phyloP scores from a whole-genome alignment of 2,888 invertebrate genomes.

The Ommatoiulus sabulosus region DNA sequence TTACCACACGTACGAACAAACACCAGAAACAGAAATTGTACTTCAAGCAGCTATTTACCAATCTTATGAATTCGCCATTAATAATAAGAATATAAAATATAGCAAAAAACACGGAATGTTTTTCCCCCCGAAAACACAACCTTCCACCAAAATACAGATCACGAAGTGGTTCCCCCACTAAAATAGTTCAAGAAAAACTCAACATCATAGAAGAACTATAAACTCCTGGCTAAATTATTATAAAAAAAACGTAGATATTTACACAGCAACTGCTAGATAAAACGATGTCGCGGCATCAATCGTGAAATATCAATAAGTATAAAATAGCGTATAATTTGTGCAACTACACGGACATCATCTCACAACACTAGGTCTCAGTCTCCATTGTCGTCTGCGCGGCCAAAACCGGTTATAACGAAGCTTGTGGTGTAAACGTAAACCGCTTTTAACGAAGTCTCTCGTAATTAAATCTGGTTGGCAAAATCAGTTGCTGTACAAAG shows the following conservation, averaged over 20 bases:
- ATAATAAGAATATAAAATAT: conserved; percentile 29
- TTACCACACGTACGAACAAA: neutral
- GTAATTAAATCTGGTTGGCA: no score
- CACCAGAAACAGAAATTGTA: conserved; percentile 39
- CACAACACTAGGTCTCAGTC: conserved; percentile 10
- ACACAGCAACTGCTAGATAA: conserved; percentile 37
- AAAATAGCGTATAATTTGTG: conserved; percentile 44
- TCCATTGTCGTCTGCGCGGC: neutral
- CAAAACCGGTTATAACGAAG: neutral
- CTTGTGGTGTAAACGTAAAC: no score
- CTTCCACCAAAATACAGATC: conserved; percentile 47
- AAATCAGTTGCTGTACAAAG: no score
- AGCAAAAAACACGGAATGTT: conserved; percentile 41
- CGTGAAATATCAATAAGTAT: conserved; percentile 48
- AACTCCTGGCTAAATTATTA: neutral
- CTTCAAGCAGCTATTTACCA: conserved; percentile 45
- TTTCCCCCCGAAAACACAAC: conserved; percentile 38
- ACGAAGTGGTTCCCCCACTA: conserved; percentile 37
- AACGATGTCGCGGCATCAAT: conserved; percentile 4
- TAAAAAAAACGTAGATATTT: conserved; percentile 25
- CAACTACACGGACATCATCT: conserved; percentile 30
- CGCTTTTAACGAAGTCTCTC: no score
- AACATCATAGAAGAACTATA: conserved; percentile 1
- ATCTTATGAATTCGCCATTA: neutral
- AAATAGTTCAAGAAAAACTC: conserved; percentile 22